phyloP scores from a whole-genome alignment of 1,140 invertebrate species.

The Sitophilus oryzae region DNA sequence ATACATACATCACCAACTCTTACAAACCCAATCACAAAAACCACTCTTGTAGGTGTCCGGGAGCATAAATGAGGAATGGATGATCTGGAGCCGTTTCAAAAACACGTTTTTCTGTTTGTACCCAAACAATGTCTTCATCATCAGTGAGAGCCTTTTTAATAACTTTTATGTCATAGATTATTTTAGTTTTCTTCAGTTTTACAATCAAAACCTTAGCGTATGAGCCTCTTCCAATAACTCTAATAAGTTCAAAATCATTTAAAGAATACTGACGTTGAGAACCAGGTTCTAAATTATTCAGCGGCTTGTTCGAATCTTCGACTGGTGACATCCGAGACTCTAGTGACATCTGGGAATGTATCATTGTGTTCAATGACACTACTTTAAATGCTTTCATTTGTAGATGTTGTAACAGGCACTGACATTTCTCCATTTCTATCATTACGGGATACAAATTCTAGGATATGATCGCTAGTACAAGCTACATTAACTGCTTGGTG shows the following conservation, averaged over 20 bases:
- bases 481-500: no score
- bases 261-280: constrained; percentile 92
- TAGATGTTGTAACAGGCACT: constrained; percentile 11
- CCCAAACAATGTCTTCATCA: constrained; percentile 99
- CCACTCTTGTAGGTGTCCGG: constrained; percentile 88
- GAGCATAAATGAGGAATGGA: constrained; percentile 99
- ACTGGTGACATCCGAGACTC: constrained; percentile 60
- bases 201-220: constrained; percentile 99
- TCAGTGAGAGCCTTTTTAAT: constrained; percentile 99
- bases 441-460: constrained; percentile 64
- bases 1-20: constrained; percentile 95
- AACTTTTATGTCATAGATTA: constrained; percentile 99
- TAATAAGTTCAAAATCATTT: constrained; percentile 93
- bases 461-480: no score
- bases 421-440: constrained; percentile 33
- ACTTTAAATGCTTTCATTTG: constrained; percentile 28
- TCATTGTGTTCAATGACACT: constrained; percentile 43
- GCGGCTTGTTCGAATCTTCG: no score
- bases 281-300: no score
- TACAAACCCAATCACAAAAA: constrained; percentile 99
- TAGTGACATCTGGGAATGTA: constrained; percentile 47
- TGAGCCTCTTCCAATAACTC: constrained; percentile 96
- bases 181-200: constrained; percentile 87
- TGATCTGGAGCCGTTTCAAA: constrained; percentile 99
- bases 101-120: constrained; percentile 99